A percentile compares a stretch with the other conserved stretches of the same genome.
phyloP scores from a whole-genome alignment of 2,113 vertebrate genomes.

The Mugil cephalus region DNA sequence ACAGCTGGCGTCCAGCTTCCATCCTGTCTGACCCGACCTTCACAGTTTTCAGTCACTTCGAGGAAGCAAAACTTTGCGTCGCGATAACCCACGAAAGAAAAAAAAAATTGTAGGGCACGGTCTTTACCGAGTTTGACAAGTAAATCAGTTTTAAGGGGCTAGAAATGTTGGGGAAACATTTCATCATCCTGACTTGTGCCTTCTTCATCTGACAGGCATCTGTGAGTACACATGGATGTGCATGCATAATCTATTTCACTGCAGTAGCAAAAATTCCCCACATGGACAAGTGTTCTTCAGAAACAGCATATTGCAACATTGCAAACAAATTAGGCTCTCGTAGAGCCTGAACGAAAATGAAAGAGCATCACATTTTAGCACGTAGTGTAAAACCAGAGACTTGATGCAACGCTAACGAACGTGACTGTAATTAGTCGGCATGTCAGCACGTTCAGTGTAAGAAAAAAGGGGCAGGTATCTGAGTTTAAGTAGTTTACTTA shows the following conservation, averaged over 20 bases:
- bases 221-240: slow-evolving; percentile 74
- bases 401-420: too few species aligned
- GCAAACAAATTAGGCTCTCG: slow-evolving; percentile 15
- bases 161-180: slow-evolving; percentile 61
- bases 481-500: too few species aligned
- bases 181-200: slow-evolving; percentile 64
- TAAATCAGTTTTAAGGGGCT: slow-evolving; percentile 66
- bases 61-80: slow-evolving; percentile 32
- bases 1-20: slow-evolving; percentile 48
- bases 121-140: slow-evolving; percentile 59
- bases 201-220: slow-evolving; percentile 76
- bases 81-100: slow-evolving; percentile 15
- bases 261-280: slow-evolving; percentile 51
- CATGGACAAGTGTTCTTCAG: slow-evolving; percentile 51
- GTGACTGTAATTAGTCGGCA: too few species aligned
- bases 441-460: too few species aligned
- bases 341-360: slow-evolving; percentile 6
- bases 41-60: slow-evolving; percentile 34
- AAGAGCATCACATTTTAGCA: not conserved
- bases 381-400: too few species aligned
- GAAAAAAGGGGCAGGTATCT: too few species aligned
- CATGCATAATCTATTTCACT: slow-evolving; percentile 74
- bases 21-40: slow-evolving; percentile 56
- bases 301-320: slow-evolving; percentile 31
- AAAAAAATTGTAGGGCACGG: slow-evolving; percentile 26